Evolutionary conservation across 2,888 invertebrate genomes (phyloP), one percentile per base, ranked within the genome.

Genomic region (Ennomos quercinarius): DNA sequence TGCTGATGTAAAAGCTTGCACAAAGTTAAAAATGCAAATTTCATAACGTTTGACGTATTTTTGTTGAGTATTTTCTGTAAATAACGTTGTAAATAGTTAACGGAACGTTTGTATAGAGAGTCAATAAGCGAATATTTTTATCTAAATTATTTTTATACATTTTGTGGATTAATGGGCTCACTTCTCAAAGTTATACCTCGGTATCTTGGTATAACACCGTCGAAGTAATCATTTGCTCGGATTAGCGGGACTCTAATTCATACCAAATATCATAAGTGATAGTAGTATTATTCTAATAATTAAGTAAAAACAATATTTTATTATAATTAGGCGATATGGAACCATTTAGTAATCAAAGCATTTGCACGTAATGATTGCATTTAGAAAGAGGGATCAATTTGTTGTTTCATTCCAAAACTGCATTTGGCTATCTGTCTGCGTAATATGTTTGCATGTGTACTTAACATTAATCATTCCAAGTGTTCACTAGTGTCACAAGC

Each of bases 61-160:
- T 64, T 70, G 72, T 77, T 70, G 69, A 68, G 62, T 53, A 40
- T 13, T 39, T 56, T 69, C 51, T 86, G 86, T 87, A 89, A 77
- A 85, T 87, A 86, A 68, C 50, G 60, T 55, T 88, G 87, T 89
- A 89, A 78, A 89, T 89, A 86, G 27, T 0, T 27, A 72, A 64
- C 66, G 76, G 71, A 74, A 73, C 73, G 78, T 81, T 78, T 89
- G 87, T 90, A 89, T 85, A 89, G 87, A 90, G 86, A 89, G 80
- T 76, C 66, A 56, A 57, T 73, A 69, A 73, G 74, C 71, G 80
- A 76, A 88, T 90, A 90, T 89, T 89, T 90, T 89, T 87, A 81
- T 84, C 78, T 70, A 82, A 79, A 78, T 89, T 89, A 89, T 90
- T 90, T 90, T 83, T 90, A 89, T 78, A 77, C 55, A 47, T 51